These are phyloP conservation scores for Arge pagana DNA, from an alignment of 2,888 invertebrate species.

Conservation along the genomic window DNA sequence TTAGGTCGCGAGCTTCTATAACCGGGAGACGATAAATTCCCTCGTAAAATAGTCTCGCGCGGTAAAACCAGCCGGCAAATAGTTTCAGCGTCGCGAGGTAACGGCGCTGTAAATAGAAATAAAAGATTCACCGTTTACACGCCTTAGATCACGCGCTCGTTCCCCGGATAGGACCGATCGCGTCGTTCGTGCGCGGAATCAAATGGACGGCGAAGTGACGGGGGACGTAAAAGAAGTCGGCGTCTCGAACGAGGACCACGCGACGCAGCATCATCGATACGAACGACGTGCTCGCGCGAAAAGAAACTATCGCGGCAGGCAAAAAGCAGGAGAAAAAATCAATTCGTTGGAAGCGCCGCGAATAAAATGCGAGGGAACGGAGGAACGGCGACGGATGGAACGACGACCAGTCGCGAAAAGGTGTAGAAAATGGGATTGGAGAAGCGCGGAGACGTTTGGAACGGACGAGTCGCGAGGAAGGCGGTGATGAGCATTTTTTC, in stretches of 20 bases:
- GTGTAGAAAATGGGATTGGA: not conserved
- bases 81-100: constrained; percentile 5
- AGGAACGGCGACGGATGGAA: not conserved
- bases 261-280: not conserved
- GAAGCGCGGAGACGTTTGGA: not conserved
- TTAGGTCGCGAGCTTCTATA: too few relatives aligned
- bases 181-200: too few relatives aligned
- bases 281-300: not conserved
- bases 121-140: not conserved
- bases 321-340: not conserved
- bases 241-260: too few relatives aligned
- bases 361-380: not conserved
- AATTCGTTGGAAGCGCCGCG: not conserved
- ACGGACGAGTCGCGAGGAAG: too few relatives aligned
- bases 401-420: not conserved
- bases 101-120: constrained; percentile 6
- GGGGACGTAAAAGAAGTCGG: too few relatives aligned
- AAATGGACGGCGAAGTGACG: too few relatives aligned
- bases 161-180: too few relatives aligned
- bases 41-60: constrained; percentile 12
- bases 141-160: not conserved
- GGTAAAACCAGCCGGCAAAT: constrained; percentile 1
- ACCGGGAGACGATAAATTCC: constrained; percentile 4
- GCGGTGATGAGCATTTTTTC: too few relatives aligned
- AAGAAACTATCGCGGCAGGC: not conserved